These are phyloP conservation scores for Achlya flavicornis DNA, from an alignment of 2,888 invertebrate species.

Conservation along the genomic window DNA sequence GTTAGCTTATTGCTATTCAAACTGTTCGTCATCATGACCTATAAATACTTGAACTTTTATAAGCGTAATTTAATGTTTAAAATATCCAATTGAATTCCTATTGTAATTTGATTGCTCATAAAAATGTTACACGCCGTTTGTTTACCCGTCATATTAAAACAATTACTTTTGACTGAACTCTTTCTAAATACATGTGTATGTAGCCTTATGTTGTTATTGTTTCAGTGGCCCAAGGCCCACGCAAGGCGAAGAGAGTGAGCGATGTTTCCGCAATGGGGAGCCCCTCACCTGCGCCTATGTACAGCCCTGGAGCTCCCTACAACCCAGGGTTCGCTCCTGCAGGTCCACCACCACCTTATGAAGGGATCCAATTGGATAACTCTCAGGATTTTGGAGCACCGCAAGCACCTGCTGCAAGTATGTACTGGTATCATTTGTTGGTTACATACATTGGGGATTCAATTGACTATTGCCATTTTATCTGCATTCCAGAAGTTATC, in stretches of 20 bases:
- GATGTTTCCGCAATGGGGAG: slow-evolving; percentile 88
- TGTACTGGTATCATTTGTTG: slow-evolving; percentile 26
- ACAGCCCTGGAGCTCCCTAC: slow-evolving; percentile 52
- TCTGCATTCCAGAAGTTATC: too few species aligned
- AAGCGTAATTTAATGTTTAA: neutral
- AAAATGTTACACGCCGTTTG: neutral
- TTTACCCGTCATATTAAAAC: neutral
- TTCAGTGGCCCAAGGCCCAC: slow-evolving; percentile 69
- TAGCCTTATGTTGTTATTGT: slow-evolving; percentile 18
- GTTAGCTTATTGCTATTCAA: neutral
- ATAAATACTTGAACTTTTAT: neutral
- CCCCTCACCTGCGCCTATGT: slow-evolving; percentile 68
- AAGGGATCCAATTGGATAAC: slow-evolving; percentile 70
- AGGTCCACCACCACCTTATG: slow-evolving; percentile 64
- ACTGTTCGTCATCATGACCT: neutral
- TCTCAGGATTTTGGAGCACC: slow-evolving; percentile 58
- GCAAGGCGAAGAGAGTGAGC: slow-evolving; percentile 87
- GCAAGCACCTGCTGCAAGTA: slow-evolving; percentile 51
- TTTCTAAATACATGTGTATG: too few species aligned
- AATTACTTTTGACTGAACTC: too few species aligned
- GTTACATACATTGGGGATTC: too few species aligned
- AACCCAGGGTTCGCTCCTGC: slow-evolving; percentile 54
- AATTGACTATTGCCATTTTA: too few species aligned
- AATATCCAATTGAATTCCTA: neutral
- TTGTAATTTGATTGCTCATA: neutral